Evolutionary conservation across 2,797 vertebrate genomes (phyloP).

Genomic region (Hydrophis major): DNA sequence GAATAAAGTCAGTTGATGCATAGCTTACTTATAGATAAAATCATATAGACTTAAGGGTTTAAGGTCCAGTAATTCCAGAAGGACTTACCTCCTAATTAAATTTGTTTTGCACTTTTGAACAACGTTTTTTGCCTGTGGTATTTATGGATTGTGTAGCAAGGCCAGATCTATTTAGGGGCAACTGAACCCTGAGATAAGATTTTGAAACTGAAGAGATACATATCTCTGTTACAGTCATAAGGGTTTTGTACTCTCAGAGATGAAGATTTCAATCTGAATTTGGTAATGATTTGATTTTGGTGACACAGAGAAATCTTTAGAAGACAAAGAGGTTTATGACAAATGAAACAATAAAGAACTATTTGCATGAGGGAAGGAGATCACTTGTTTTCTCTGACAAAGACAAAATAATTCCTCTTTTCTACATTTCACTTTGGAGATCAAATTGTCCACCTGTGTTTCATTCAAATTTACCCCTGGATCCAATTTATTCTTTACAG

Average conservation of each 20-base stretch:
- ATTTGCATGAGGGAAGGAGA: constrained; percentile 40
- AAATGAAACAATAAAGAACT: constrained; percentile 24
- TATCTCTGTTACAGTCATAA: background rate
- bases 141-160: background rate
- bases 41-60: background rate
- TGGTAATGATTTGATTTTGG: constrained; percentile 18
- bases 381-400: constrained; percentile 38
- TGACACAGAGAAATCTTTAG: constrained; percentile 32
- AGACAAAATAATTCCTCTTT: constrained; percentile 33
- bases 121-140: background rate
- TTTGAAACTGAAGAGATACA: background rate
- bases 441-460: constrained; percentile 48
- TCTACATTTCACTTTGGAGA: constrained; percentile 48
- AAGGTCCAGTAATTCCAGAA: background rate
- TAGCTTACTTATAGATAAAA: background rate
- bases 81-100: background rate
- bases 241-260: background rate
- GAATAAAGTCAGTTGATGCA: background rate
- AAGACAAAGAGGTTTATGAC: constrained; percentile 40
- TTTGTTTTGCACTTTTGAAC: background rate
- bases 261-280: background rate
- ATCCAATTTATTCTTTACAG: constrained; percentile 30
- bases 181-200: background rate
- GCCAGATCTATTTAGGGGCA: background rate
- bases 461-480: constrained; percentile 30